Base-by-base conservation (phyloP, 2,797 vertebrate genomes). In the Rhadinocentrus ornatus region DNA sequence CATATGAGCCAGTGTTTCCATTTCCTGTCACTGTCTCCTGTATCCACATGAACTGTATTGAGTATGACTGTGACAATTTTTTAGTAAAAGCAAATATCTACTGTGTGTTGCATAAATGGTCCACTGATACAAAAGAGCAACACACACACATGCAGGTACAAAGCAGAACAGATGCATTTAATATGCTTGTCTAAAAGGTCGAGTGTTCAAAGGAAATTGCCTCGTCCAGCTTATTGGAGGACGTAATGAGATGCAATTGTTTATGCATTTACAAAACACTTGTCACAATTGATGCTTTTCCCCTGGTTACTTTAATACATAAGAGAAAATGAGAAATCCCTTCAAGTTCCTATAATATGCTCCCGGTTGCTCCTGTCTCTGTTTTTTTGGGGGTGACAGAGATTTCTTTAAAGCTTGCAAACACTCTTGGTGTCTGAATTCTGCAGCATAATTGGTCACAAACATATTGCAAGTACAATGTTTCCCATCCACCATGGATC, bases 201-300 rank as follows among this genome's bases (percentile, higher is more conserved):
- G 88, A 82, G 73, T 81, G 79, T 87, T 85, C 24, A 76, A 64
- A 78, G 86, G 83, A 91, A 90, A 93, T 91, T 86, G 85, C 81
- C 75, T 85, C 54, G 13, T 81, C 63, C 59, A 83, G 77, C 81
- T 85, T 89, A 90, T 79, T 80, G 74, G 66, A 80, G 64, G 83
- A 62, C 20, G 73, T 88, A 91, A 92, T 90, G 89, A 91, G 82
- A 86, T 54, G 70, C 66, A 83, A 84, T 89, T 88, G 85, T 92
- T 91, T 89, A 83, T 82, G 81, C 71, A 72, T 86, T 68, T 68
- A 39, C 76, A 84, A 76, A 86, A 81, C 82, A 71, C 80, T 71
- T 86, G 88, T 87, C 81, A 71, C 75, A 77, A 64, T 57, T 79
- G 71, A 87, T 79, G 66, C 37, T 58, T 77, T 82, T 83, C 41